A percentile compares a stretch with the other conserved stretches of the same genome.
Evolutionary conservation across 2,888 invertebrate species (phyloP).

Genomic region (Drosophila melanosoma): DNA sequence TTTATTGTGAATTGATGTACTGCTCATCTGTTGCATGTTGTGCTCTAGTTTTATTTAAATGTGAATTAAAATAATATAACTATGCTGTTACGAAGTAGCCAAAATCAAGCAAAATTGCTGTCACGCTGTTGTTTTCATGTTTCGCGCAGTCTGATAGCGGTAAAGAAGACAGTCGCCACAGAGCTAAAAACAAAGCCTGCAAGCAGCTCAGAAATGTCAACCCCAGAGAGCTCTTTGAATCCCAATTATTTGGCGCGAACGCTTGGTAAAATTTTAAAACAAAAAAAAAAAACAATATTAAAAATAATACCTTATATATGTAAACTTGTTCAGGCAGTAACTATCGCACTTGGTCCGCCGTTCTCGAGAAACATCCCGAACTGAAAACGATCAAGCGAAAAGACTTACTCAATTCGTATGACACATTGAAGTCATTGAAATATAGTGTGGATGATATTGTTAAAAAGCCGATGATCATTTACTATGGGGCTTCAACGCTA

Average conservation of each 20-base stretch:
- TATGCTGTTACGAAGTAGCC: conserved; percentile 61
- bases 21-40: conserved; percentile 36
- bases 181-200: conserved; percentile 22
- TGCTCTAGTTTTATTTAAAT: background rate
- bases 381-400: conserved; percentile 75
- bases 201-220: conserved; percentile 27
- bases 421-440: conserved; percentile 77
- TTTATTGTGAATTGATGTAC: conserved; percentile 15
- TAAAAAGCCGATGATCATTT: conserved; percentile 86
- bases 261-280: conserved; percentile 48
- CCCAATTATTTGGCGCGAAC: conserved; percentile 57
- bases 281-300: background rate
- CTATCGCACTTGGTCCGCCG: conserved; percentile 69
- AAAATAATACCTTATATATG: background rate
- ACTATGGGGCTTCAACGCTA: conserved; percentile 86
- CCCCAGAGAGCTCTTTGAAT: conserved; percentile 58
- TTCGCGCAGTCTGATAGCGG: conserved; percentile 30
- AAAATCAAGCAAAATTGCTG: conserved; percentile 41
- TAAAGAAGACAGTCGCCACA: conserved; percentile 25
- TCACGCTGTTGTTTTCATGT: conserved; percentile 30
- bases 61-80: conserved; percentile 34
- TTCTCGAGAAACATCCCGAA: conserved; percentile 78
- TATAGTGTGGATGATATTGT: conserved; percentile 86
- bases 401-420: conserved; percentile 74
- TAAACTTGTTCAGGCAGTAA: conserved; percentile 63